Percentiles rank a stretch among this genome's conserved stretches.
Conservation (phyloP, 2,113 vertebrate species). For the Trematocara marginatum region DNA sequence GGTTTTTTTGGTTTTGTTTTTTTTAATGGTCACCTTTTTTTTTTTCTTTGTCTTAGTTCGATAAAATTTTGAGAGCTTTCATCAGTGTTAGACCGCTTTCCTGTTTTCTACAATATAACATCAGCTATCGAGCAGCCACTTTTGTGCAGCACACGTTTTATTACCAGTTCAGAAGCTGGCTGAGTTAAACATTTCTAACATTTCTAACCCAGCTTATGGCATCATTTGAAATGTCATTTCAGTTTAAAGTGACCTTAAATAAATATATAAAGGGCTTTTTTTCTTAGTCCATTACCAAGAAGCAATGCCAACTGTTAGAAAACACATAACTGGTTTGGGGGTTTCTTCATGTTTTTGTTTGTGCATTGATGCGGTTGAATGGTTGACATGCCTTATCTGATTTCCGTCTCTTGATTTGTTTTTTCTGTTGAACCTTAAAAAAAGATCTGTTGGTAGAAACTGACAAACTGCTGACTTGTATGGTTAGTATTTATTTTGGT, state of each 20-base stretch:
- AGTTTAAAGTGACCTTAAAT: not conserved
- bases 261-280: not conserved
- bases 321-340: not conserved
- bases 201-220: not conserved
- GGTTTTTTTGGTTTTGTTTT: too few relatives aligned
- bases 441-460: not conserved
- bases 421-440: not conserved
- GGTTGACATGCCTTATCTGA: not conserved
- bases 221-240: not conserved
- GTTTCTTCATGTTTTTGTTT: not conserved
- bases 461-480: not conserved
- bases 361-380: not conserved
- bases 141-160: not conserved
- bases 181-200: not conserved
- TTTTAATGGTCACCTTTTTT: not conserved
- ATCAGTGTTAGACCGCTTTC: not conserved
- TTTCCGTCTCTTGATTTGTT: not conserved
- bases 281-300: not conserved
- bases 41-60: not conserved
- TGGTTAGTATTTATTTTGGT: slow-evolving; percentile 40
- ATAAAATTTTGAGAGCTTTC: not conserved
- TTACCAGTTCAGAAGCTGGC: not conserved
- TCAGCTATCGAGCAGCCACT: not conserved
- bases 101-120: not conserved
- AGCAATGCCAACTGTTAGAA: not conserved